These are phyloP conservation scores for Pterostichus niger DNA, from an alignment of 2,888 invertebrate genomes.

Conservation along the genomic window DNA sequence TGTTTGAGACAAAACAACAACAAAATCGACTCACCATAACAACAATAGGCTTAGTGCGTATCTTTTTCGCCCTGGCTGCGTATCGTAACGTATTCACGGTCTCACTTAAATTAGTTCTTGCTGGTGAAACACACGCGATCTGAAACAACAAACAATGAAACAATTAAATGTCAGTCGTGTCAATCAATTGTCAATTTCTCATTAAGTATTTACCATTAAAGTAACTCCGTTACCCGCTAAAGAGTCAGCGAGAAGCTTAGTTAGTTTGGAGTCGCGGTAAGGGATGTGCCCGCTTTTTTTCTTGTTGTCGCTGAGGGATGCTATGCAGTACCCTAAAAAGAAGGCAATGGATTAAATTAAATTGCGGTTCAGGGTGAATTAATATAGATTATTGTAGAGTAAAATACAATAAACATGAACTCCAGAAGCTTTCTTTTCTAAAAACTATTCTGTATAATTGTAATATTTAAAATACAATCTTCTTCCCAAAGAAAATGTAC, in stretches of 20 bases:
- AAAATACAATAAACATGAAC: too few relatives aligned
- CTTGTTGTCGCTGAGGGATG: constrained; percentile 91
- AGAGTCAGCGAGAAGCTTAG: constrained; percentile 95
- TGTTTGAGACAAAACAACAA: too few relatives aligned
- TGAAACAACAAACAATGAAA: constrained; percentile 75
- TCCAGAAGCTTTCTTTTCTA: too few relatives aligned
- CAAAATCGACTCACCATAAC: constrained; percentile 86
- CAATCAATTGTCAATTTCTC: constrained; percentile 34
- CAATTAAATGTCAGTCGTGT: constrained; percentile 48
- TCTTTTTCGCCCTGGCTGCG: constrained; percentile 94
- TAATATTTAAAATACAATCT: too few relatives aligned
- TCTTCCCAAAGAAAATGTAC: too few relatives aligned
- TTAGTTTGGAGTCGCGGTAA: constrained; percentile 95
- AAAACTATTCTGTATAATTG: too few relatives aligned
- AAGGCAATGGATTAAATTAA: neutral
- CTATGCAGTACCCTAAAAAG: constrained; percentile 93
- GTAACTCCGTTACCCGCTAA: constrained; percentile 96
- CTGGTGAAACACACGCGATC: constrained; percentile 97
- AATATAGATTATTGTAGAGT: too few relatives aligned
- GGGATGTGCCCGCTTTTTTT: constrained; percentile 93
- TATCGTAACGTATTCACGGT: constrained; percentile 95
- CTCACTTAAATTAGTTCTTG: constrained; percentile 90
- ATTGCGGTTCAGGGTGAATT: too few relatives aligned
- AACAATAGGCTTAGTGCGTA: constrained; percentile 94
- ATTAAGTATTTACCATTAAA: constrained; percentile 86